A percentile compares a stretch with the other conserved stretches of the same genome.
phyloP scores from a whole-genome alignment of 2,888 invertebrate species.

The Saturnia pavonia region DNA sequence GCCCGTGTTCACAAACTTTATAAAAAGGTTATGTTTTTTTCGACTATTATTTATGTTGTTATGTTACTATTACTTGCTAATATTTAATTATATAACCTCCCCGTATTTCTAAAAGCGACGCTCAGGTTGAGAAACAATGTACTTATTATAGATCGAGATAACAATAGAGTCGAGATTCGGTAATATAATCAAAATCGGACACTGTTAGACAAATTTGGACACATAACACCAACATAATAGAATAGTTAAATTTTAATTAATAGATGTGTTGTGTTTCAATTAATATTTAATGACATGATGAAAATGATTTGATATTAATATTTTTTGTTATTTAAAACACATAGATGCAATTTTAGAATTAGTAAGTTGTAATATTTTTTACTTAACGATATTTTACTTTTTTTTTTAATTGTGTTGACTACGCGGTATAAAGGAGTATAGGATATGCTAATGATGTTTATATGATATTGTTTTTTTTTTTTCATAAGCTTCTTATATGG shows the following conservation, averaged over 20 bases:
- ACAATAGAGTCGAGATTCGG: not conserved
- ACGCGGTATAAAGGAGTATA: not conserved
- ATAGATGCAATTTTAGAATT: not conserved
- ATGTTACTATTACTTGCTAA: no score
- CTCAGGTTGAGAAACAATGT: not conserved
- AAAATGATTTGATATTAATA: not conserved
- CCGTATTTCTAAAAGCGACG: not conserved
- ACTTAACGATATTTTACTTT: not conserved
- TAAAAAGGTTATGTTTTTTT: no score
- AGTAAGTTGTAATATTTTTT: not conserved
- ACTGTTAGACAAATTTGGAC: not conserved
- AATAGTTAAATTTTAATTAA: not conserved
- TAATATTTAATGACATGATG: not conserved
- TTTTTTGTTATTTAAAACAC: not conserved
- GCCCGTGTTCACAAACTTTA: not conserved
- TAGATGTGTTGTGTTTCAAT: not conserved
- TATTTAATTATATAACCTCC: not conserved
- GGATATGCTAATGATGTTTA: not conserved
- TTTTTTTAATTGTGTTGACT: not conserved
- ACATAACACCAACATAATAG: slow-evolving; percentile 1
- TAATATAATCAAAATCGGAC: not conserved
- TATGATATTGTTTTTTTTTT: not conserved
- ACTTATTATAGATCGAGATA: not conserved
- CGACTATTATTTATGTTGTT: no score
- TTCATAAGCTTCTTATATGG: not conserved